Conservation (phyloP, 2,888 invertebrate species). For the Crematogaster levior region DNA sequence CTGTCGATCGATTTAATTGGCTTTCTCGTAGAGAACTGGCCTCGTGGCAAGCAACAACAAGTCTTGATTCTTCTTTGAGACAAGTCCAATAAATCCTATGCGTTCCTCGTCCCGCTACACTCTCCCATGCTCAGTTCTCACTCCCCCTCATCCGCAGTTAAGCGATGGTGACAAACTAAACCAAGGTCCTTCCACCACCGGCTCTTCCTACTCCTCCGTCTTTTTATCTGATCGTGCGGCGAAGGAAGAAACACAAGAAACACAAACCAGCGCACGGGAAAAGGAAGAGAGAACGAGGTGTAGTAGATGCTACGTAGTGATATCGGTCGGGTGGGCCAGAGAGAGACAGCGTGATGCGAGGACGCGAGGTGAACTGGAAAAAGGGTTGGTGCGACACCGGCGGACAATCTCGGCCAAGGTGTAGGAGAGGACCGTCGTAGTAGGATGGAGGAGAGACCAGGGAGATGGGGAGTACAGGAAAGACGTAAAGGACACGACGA, state of each 20-base stretch:
- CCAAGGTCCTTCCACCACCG: slow-evolving; percentile 70
- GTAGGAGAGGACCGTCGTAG: slow-evolving; percentile 26
- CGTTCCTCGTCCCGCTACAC: slow-evolving; percentile 55
- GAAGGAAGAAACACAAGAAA: slow-evolving; percentile 77
- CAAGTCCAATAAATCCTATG: slow-evolving; percentile 78
- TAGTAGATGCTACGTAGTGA: slow-evolving; percentile 70
- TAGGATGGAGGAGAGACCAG: slow-evolving; percentile 4
- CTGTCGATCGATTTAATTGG: slow-evolving; percentile 81
- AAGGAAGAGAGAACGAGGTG: slow-evolving; percentile 58
- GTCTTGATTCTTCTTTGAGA: slow-evolving; percentile 78
- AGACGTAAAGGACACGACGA: slow-evolving; percentile 26
- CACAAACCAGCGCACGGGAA: slow-evolving; percentile 66
- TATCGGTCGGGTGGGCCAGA: slow-evolving; percentile 51
- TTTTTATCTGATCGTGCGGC: slow-evolving; percentile 78
- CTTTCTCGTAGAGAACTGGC: slow-evolving; percentile 73
- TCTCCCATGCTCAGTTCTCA: slow-evolving; percentile 24
- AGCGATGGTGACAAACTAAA: slow-evolving; percentile 79
- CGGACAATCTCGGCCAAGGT: slow-evolving; percentile 29
- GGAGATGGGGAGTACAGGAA: slow-evolving; percentile 17
- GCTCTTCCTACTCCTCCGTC: slow-evolving; percentile 66
- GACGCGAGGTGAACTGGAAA: slow-evolving; percentile 60
- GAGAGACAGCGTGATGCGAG: slow-evolving; percentile 31
- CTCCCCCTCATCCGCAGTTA: slow-evolving; percentile 56
- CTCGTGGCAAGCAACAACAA: slow-evolving; percentile 75
- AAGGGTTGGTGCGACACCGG: slow-evolving; percentile 70